A percentile compares a stretch with the other conserved stretches of the same genome.
Evolutionary conservation across 2,888 invertebrate species (phyloP).

Genomic region (Dermolepida albohirtum): DNA sequence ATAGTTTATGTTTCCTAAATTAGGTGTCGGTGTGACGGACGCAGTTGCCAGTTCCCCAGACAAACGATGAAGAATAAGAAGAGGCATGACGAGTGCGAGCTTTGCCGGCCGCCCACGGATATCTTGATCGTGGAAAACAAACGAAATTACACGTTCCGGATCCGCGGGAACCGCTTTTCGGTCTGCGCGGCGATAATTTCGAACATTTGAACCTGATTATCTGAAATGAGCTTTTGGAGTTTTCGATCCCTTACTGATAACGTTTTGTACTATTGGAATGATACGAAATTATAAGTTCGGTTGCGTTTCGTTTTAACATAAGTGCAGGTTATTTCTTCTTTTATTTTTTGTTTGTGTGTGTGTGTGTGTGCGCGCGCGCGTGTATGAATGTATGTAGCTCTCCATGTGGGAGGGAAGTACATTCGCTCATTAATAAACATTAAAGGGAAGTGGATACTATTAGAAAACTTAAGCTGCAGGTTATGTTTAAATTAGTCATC

Average conservation of each 20-base stretch:
- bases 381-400: conserved; percentile 7
- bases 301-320: conserved; percentile 24
- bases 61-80: conserved; percentile 18
- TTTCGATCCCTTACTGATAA: conserved; percentile 23
- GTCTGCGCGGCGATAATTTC: conserved; percentile 26
- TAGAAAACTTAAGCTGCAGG: conserved; percentile 33
- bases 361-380: conserved; percentile 2
- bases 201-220: conserved; percentile 37
- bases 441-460: conserved; percentile 37
- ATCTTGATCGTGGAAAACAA: conserved; percentile 37
- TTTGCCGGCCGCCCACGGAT: conserved; percentile 30
- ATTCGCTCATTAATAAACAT: conserved; percentile 37
- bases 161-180: conserved; percentile 15
- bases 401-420: conserved; percentile 34
- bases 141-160: conserved; percentile 38
- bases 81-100: conserved; percentile 30
- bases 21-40: conserved; percentile 39
- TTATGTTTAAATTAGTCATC: conserved; percentile 35
- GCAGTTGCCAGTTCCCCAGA: conserved; percentile 4
- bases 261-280: conserved; percentile 27
- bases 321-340: conserved; percentile 20
- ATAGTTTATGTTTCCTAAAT: conserved; percentile 42
- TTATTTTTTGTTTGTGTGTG: not conserved
- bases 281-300: conserved; percentile 34
- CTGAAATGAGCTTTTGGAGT: conserved; percentile 30